These are phyloP conservation scores for Epinephelus lanceolatus DNA, from an alignment of 2,113 vertebrate species.

Conservation along the genomic window DNA sequence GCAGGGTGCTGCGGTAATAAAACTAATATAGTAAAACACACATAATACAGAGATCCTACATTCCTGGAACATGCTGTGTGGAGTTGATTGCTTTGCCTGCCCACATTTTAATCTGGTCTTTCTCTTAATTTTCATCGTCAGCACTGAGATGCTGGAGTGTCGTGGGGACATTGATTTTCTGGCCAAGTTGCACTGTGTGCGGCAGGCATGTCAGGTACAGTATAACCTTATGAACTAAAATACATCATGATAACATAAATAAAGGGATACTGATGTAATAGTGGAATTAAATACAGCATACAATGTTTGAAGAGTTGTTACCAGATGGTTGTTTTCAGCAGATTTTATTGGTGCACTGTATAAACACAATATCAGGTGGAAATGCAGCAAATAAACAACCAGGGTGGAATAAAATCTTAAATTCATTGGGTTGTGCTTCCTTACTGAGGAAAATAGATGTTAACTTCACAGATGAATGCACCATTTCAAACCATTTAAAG, in stretches of 20 bases:
- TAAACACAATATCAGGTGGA: background rate
- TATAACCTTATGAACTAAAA: background rate
- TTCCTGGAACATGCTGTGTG: background rate
- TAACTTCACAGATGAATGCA: background rate
- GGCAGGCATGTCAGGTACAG: conserved; percentile 95
- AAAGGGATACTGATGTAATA: background rate
- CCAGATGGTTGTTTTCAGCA: background rate
- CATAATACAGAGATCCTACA: background rate
- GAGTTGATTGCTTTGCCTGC: background rate
- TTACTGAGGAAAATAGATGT: background rate
- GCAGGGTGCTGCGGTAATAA: conserved; percentile 91
- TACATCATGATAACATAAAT: too few species aligned
- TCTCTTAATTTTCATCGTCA: conserved; percentile 58
- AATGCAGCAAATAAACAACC: background rate
- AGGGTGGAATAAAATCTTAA: background rate
- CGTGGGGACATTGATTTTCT: conserved; percentile 94
- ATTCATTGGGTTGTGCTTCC: background rate
- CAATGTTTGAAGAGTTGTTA: background rate
- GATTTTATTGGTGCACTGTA: background rate
- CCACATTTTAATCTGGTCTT: background rate
- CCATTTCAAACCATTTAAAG: background rate
- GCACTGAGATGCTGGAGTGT: conserved; percentile 96
- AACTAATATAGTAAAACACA: fast-evolving
- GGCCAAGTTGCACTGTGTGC: conserved; percentile 95
- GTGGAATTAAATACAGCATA: background rate